Base-by-base conservation (phyloP, 2,797 vertebrate species). In the Siniperca obscura region DNA sequence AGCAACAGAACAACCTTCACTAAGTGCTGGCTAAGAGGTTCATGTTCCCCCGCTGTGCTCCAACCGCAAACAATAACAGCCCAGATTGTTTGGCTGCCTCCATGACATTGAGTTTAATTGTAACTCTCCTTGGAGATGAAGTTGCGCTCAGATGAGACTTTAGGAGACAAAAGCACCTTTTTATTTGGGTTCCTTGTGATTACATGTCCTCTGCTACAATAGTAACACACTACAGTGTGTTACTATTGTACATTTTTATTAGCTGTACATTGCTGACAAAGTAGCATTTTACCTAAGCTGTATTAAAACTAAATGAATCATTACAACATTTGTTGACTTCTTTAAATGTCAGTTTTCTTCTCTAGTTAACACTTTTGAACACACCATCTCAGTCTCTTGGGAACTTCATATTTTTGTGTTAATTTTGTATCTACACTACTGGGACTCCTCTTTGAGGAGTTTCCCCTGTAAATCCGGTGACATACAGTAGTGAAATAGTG, bases 21-120 rank as follows among this genome's bases (percentile, higher is more conserved):
- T 86, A 91, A 94, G 91, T 84, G 89, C 86, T 60, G 74, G 81
- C 81, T 90, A 77, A 93, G 88, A 90, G 91, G 85, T 89, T 87
- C 72, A 30, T 70, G 86, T 83, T 56, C 70, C 53, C 86, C 85
- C 10, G 46, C 88, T 74, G 85, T n/a, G 89, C 84, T 90, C 56
- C 66, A 82, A 84, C 85, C 84, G 55, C 82, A 92, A 91, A 92
- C 89, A 87, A 89, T 87, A 92, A 91, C 89, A 82, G 53, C 78
- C 50, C 74, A 67, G 88, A 88, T 89, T 90, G 87, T 91, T 86
- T 83, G 74, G 76, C 80, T 50, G 72, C 70, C 50, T 70, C 82
- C 52, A 11, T 89, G 85, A 90, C 90, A 88, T 90, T 90, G 88
- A 64, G 48, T 92, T 90, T 90, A 93, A 91, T 91, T 91, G 84